phyloP scores from a whole-genome alignment of 1,140 invertebrate genomes.

The Metaphire vulgaris region DNA sequence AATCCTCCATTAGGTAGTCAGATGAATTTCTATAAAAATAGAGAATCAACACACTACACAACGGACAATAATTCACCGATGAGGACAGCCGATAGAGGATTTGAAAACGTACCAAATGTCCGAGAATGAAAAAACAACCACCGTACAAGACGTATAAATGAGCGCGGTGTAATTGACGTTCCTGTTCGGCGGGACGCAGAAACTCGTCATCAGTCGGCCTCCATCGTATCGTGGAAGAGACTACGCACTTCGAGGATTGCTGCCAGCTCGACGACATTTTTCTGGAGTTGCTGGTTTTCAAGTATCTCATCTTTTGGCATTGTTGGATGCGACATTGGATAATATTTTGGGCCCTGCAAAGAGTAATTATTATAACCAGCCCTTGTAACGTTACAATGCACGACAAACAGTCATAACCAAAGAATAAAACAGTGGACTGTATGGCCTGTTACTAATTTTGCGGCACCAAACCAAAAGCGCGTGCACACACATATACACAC shows the following conservation, averaged over 20 bases:
- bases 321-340: slow-evolving; percentile 74
- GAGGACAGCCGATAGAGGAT: neutral
- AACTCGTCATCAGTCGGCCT: no score
- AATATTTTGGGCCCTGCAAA: slow-evolving; percentile 66
- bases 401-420: no score
- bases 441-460: no score
- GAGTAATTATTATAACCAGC: no score
- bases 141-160: neutral
- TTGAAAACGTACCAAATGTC: neutral
- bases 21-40: slow-evolving; percentile 1
- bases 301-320: slow-evolving; percentile 82
- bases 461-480: no score
- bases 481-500: no score
- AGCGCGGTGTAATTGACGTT: neutral
- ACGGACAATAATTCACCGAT: neutral
- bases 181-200: no score
- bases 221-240: slow-evolving; percentile 45
- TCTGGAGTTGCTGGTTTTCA: slow-evolving; percentile 73
- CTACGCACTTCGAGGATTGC: slow-evolving; percentile 62
- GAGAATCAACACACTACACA: neutral
- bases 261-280: slow-evolving; percentile 74
- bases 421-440: no score
- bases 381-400: no score
- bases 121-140: slow-evolving; percentile 1
- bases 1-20: no score